phyloP scores from a whole-genome alignment of 2,797 vertebrate species.

The Uromys caudimaculatus region DNA sequence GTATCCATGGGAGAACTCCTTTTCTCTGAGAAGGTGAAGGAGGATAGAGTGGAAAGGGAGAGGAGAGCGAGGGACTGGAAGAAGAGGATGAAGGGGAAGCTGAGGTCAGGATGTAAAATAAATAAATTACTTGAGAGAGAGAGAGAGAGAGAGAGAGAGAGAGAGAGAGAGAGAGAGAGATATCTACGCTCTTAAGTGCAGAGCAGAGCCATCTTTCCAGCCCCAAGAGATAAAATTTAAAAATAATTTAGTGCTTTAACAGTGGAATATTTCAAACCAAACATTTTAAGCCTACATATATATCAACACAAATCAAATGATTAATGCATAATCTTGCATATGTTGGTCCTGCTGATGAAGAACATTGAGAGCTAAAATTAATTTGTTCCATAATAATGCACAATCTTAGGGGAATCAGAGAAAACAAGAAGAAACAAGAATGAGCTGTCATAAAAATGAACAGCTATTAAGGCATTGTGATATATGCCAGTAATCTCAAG shows the following conservation, averaged over 20 bases:
- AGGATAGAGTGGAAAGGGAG: background rate
- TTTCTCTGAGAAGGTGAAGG: background rate
- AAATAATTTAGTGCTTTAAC: background rate
- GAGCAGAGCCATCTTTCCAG: background rate
- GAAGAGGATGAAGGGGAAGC: background rate
- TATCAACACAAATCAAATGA: background rate
- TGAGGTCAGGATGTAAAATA: background rate
- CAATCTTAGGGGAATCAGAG: background rate
- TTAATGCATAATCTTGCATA: conserved; percentile 22
- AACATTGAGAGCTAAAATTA: background rate
- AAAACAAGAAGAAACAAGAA: background rate
- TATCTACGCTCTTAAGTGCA: background rate
- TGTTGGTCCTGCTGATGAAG: background rate
- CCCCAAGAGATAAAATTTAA: background rate
- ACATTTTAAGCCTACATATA: background rate
- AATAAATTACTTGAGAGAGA: background rate
- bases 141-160: no score
- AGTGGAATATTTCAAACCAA: background rate
- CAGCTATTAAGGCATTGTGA: no score
- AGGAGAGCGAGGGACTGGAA: background rate
- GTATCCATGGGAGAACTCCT: background rate
- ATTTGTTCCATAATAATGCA: background rate
- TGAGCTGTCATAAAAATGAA: background rate
- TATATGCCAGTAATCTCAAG: background rate
- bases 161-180: no score